These are phyloP conservation scores for Leptura quadrifasciata DNA, from an alignment of 2,888 invertebrate genomes.

Conservation along the genomic window DNA sequence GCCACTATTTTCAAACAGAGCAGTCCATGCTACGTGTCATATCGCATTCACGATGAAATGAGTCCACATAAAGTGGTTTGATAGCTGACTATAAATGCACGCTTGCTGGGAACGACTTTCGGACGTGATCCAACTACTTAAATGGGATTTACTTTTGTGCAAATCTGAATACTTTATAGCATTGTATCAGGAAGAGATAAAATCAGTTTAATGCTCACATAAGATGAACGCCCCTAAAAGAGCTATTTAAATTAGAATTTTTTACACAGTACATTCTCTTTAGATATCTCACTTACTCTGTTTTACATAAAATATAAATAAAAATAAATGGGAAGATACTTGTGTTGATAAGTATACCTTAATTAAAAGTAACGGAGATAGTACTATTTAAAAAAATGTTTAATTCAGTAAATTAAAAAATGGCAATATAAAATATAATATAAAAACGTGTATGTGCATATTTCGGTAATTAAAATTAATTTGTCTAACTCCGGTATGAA, in stretches of 20 bases:
- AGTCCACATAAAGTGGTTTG: conserved; percentile 60
- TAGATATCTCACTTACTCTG: background rate
- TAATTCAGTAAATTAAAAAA: too few species aligned
- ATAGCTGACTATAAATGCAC: conserved; percentile 60
- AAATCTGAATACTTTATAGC: conserved; percentile 56
- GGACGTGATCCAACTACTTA: conserved; percentile 62
- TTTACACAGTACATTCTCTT: background rate
- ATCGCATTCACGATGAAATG: conserved; percentile 61
- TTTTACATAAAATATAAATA: conserved; percentile 19
- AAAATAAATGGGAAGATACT: background rate
- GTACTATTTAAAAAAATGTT: too few species aligned
- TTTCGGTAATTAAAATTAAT: too few species aligned
- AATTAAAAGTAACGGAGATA: too few species aligned
- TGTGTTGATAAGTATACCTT: background rate
- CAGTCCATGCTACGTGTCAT: conserved; percentile 56
- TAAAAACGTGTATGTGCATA: too few species aligned
- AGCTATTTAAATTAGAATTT: conserved; percentile 35
- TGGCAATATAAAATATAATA: too few species aligned
- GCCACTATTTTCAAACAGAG: conserved; percentile 16
- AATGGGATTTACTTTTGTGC: conserved; percentile 56
- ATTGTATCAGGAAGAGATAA: conserved; percentile 48
- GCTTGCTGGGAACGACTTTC: conserved; percentile 57
- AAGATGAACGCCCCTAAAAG: conserved; percentile 35
- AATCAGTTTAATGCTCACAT: conserved; percentile 33
- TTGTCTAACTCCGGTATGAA: too few species aligned